Evolutionary conservation across 2,888 invertebrate species (phyloP), one percentile per base, ranked within the genome.

Genomic region (Cephus pygmeus): DNA sequence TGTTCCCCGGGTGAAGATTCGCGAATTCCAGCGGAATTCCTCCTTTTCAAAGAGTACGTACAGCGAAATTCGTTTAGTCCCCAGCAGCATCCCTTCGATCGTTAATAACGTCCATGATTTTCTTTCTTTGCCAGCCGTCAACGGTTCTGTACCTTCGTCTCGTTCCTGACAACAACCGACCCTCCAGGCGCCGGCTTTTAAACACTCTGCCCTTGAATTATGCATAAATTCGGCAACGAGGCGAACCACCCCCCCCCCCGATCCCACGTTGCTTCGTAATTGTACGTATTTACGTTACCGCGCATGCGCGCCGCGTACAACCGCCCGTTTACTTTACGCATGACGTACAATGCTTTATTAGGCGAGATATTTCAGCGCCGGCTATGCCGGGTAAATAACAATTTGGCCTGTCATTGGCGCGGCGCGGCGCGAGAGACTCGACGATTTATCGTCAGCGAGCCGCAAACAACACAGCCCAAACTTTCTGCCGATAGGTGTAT

Each of bases 311-410:
- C 9, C 23, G 2, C 56, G 4, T 0, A 56, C 23, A 23, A 56
- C 56, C 30, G 35, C 12, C 23, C 74, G 74, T 74, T 74, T 74
- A 74, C 74, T 35, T 74, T 74, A 30, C 35, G 74, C 34, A 34
- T 35, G 34, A 35, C 34, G 34, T 34, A 34, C 30, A 30, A 74
- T 35, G 74, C 35, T 74, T 74, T 35, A 74, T 74, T 30, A 34
- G 34, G 23, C 31, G 74, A 74, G 71, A 74, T 74, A 74, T 35
- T 74, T 74, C 74, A 35, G n/a, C 34, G n/a, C 35, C 74, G 30
- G 31, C 23, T 35, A 33, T n/a, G 35, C 74, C 74, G 74, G 36
- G 74, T 74, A 74, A 74, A 74, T 74, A 35, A 74, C 74, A 74
- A 74, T 74, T 74, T 35, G 74, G 34, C 34, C 35, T 36, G 74